Evolutionary conservation across 2,888 invertebrate genomes (phyloP), one percentile per base, ranked within the genome.

Genomic region (Baccha elongata): DNA sequence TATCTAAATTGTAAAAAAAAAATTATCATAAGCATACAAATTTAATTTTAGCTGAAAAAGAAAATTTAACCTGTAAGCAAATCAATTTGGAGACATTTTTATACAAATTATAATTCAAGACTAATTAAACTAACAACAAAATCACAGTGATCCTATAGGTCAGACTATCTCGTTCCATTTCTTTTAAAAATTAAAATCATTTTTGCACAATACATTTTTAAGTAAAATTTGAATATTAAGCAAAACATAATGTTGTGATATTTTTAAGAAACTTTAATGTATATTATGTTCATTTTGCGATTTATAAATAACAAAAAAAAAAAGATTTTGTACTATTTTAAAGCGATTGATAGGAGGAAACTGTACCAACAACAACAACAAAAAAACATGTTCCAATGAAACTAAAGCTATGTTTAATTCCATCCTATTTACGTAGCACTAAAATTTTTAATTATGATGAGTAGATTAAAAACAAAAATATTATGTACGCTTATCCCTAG

Each of bases 1-100:
- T 17, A 71, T 32, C 19, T n/a, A 44, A 32, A 35, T 5, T 42
- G 44, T 60, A 37, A 40, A 44, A 3, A 62, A 64, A 55, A 37
- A 55, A 35, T 15, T 29, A 21, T 35, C n/a, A 53, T n/a, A 53
- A 29, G 19, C 53, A 73, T 35, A 13, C 5, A 44, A 15, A 0
- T 44, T 11, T 44, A 19, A 21, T 15, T 21, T 26, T 6, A 26
- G 6, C 26, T 4, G 26, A 4, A 26, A 26, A 26, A n/a, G n/a
- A n/a, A n/a, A n/a, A n/a, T n/a, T n/a, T n/a, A n/a, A n/a, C n/a
- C n/a, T n/a, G n/a, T n/a, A n/a, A n/a, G n/a, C n/a, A n/a, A n/a
- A n/a, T n/a, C n/a, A n/a, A n/a, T n/a, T n/a, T n/a, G n/a, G n/a
- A n/a, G n/a, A n/a, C n/a, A n/a, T n/a, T n/a, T n/a, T n/a, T n/a